phyloP scores from a whole-genome alignment of 92 coral and sea anemone species.

The Phenganax subtilis region DNA sequence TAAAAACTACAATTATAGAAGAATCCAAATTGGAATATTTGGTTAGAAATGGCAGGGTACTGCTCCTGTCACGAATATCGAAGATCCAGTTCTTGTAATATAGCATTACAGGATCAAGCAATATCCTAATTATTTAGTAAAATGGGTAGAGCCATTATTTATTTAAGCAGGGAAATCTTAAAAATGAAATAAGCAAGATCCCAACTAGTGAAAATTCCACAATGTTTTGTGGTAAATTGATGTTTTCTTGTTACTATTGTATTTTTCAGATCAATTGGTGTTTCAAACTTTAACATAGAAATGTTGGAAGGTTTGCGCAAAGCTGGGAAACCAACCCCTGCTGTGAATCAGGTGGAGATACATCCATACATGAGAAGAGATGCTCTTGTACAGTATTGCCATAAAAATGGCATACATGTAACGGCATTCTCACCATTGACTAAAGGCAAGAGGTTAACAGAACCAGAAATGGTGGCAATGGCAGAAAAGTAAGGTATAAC shows the following conservation, averaged over 20 bases:
- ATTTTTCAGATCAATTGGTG: constrained; percentile 9
- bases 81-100: too few species aligned
- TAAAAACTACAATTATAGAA: too few species aligned
- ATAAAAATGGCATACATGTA: constrained; percentile 2
- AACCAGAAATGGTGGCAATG: constrained; percentile 8
- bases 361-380: constrained; percentile 23
- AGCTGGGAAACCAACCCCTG: constrained; percentile 17
- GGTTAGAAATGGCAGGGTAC: too few species aligned
- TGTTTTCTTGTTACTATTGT: neutral
- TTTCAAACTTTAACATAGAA: neutral
- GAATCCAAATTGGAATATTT: too few species aligned
- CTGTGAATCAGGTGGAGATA: constrained; percentile 9
- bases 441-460: constrained; percentile 8
- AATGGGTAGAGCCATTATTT: too few species aligned
- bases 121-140: too few species aligned
- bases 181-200: too few species aligned
- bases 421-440: constrained; percentile 23
- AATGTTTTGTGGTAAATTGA: too few species aligned
- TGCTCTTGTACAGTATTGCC: constrained; percentile 11
- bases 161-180: too few species aligned
- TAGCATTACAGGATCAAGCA: too few species aligned
- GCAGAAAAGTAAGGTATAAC: neutral
- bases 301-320: constrained; percentile 17
- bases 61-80: too few species aligned
- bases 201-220: too few species aligned